Conservation (phyloP, 1,140 invertebrate species). For the Chironomus striatipennis region DNA sequence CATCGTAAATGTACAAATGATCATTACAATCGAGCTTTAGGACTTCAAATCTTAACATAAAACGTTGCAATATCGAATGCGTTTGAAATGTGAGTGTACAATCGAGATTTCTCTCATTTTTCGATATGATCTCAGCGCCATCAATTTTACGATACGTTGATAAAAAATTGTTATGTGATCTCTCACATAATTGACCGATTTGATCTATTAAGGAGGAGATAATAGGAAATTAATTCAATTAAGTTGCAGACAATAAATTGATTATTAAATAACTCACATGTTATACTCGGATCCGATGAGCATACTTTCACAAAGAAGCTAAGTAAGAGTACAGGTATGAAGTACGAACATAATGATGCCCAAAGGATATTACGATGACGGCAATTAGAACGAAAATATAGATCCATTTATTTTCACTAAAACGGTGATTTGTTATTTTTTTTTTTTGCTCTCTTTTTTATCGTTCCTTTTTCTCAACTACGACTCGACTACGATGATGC, state of each 20-base stretch:
- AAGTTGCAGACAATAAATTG: not conserved
- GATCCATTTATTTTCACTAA: not conserved
- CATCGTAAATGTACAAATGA: slow-evolving; percentile 86
- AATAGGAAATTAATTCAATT: not conserved
- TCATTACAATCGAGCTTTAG: slow-evolving; percentile 83
- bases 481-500: not conserved
- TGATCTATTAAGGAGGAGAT: not conserved
- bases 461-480: not conserved
- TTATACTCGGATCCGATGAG: not conserved
- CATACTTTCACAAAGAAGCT: not conserved
- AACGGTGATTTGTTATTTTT: not conserved
- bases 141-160: slow-evolving; percentile 71
- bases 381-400: not conserved
- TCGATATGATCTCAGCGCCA: slow-evolving; percentile 77
- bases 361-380: not conserved
- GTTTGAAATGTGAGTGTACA: slow-evolving; percentile 89
- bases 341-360: not conserved
- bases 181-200: not conserved
- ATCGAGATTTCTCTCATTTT: slow-evolving; percentile 80
- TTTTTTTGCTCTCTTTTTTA: not conserved
- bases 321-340: not conserved
- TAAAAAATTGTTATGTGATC: slow-evolving; percentile 2
- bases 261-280: not conserved
- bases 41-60: slow-evolving; percentile 82
- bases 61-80: slow-evolving; percentile 83